Evolutionary conservation across 1,140 invertebrate genomes (phyloP).

Genomic region (Camponotus vicinus): DNA sequence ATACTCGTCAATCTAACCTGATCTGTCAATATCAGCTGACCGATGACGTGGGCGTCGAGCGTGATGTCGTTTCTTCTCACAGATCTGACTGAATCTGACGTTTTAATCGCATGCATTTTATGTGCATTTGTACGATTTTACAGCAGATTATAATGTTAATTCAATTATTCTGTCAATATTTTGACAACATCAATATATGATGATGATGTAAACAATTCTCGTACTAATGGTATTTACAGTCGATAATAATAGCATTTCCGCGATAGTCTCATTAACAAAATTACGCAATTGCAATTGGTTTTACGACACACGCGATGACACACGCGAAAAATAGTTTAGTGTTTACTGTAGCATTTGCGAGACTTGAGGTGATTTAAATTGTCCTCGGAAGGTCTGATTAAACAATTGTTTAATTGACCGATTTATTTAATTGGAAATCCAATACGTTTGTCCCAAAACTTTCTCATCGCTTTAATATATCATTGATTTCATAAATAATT

Average conservation of each 20-base stretch:
- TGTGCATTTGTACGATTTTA: not conserved
- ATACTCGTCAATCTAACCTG: no score
- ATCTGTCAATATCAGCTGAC: constrained; percentile 70
- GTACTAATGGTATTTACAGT: not conserved
- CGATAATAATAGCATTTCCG: not conserved
- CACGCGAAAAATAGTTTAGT: not conserved
- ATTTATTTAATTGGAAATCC: not conserved
- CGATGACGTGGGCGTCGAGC: not conserved
- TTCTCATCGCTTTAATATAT: no score
- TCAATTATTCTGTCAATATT: not conserved
- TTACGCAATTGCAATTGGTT: not conserved
- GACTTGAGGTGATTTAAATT: not conserved
- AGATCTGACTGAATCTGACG: not conserved
- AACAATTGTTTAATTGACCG: not conserved
- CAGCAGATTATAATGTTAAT: constrained; percentile 1
- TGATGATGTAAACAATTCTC: not conserved
- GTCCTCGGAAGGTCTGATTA: not conserved
- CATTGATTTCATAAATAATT: not conserved
- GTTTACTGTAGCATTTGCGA: not conserved
- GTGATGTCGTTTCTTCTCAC: not conserved
- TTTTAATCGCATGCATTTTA: no score
- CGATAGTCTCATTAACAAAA: not conserved
- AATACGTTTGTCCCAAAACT: not conserved
- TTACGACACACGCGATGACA: not conserved
- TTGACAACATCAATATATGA: not conserved